Base-by-base conservation (phyloP, 1,140 invertebrate species). In the Apis cerana region DNA sequence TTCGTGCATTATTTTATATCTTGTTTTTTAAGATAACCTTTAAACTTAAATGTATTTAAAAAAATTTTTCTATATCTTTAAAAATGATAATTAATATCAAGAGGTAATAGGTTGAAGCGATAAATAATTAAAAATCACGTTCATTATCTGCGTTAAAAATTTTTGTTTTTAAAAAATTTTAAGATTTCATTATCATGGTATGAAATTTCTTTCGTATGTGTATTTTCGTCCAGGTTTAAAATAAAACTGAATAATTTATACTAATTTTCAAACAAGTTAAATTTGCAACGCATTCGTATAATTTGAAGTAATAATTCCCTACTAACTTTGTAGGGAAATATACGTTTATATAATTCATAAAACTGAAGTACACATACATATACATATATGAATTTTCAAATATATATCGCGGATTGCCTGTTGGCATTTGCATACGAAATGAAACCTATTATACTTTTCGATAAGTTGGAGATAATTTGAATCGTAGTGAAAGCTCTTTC, bases 391-490 rank as follows among this genome's bases (percentile, higher is more conserved):
- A 17, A 58, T 19, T 48, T 61, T 23, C 21, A 48, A 13, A 7
- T 48, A 19, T 62, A 7, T 48, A 19, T 62, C 4, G 21, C 21
- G n/a, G 10, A 15, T 7, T 61, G 58, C 33, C 58, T 48, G 21
- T 15, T n/a, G 21, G n/a, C 1, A 62, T 75, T 75, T 75, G 43
- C 72, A 62, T 62, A 50, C n/a, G 43, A 61, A 75, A 61, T 50
- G 58, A 75, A 75, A 61, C 58, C 7, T 23, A 61, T 75, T 75
- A 61, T 75, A 33, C 58, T 23, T 48, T 23, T 48, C 43, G 72
- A 50, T 62, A 75, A 75, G 72, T 75, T 62, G 4, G 19, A n/a
- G 19, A 75, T 75, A 75, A 75, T 59, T 59, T 75, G 72, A 59
- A 75, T 48, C 15, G 27, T 9, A 13, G 19, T 15, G 58, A 75